These are phyloP conservation scores for Chrysomela aeneicollis DNA, from an alignment of 2,888 invertebrate species.

Conservation along the genomic window DNA sequence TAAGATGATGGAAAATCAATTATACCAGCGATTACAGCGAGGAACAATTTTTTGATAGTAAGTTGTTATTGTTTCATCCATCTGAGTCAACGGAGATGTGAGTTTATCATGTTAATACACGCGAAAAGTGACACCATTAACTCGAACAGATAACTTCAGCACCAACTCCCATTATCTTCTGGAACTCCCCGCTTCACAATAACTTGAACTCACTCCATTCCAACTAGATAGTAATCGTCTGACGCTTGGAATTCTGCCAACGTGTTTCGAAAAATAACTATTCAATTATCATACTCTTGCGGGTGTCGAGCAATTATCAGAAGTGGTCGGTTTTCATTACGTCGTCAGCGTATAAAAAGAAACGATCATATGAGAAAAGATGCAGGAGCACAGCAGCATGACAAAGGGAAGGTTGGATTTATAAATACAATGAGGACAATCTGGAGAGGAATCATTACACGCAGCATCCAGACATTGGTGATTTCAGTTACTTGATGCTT, in stretches of 20 bases:
- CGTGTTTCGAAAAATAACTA: conserved; percentile 47
- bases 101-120: not conserved
- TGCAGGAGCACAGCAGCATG: not conserved
- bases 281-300: conserved; percentile 48
- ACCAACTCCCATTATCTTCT: conserved; percentile 43
- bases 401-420: not conserved
- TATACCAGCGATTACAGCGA: no score
- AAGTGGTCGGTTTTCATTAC: conserved; percentile 31
- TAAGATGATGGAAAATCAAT: no score
- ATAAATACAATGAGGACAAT: no score
- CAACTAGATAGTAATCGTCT: conserved; percentile 54
- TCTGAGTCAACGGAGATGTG: not conserved
- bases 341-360: conserved; percentile 32
- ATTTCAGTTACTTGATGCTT: no score
- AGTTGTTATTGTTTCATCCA: no score
- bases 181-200: conserved; percentile 47
- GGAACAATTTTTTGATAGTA: no score
- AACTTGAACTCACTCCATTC: conserved; percentile 51
- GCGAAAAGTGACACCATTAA: conserved; percentile 43
- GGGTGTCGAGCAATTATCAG: conserved; percentile 40
- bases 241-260: conserved; percentile 15
- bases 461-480: no score
- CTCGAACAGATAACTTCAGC: conserved; percentile 27
- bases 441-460: no score
- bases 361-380: conserved; percentile 25